These are phyloP conservation scores for Euclidia mi DNA, from an alignment of 2,888 invertebrate genomes.

Conservation along the genomic window DNA sequence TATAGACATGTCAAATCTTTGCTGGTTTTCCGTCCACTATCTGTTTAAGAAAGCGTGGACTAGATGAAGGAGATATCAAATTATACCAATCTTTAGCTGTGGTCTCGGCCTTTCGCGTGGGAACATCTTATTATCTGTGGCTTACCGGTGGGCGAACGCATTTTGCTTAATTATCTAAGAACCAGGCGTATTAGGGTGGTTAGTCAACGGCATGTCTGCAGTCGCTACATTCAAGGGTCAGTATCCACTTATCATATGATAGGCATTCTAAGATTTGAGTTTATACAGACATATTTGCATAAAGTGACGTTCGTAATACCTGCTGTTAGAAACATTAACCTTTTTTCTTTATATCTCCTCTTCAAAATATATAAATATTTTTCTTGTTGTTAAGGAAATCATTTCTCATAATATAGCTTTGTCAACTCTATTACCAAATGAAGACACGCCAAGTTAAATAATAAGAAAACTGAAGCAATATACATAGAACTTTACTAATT, in stretches of 20 bases:
- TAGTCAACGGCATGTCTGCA: not conserved
- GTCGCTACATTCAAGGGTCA: not conserved
- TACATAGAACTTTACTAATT: too few relatives aligned
- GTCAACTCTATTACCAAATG: too few relatives aligned
- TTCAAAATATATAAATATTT: too few relatives aligned
- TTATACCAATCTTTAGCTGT: conserved; percentile 36
- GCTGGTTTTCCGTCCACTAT: conserved; percentile 37
- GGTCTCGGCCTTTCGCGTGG: conserved; percentile 22
- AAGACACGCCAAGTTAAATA: too few relatives aligned
- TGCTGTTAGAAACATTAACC: too few relatives aligned
- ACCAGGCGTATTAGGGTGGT: not conserved
- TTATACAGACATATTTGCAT: too few relatives aligned
- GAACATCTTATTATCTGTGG: conserved; percentile 34
- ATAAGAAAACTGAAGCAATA: too few relatives aligned
- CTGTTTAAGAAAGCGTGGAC: conserved; percentile 26
- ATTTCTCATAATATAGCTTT: too few relatives aligned
- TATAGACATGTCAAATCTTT: conserved; percentile 32
- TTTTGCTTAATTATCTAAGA: conserved; percentile 14
- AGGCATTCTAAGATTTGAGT: not conserved
- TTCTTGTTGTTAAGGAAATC: too few relatives aligned
- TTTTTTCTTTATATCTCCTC: too few relatives aligned
- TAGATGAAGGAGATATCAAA: conserved; percentile 41
- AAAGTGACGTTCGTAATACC: too few relatives aligned
- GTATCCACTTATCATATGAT: conserved; percentile 1
- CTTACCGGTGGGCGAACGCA: conserved; percentile 27